A percentile compares a stretch with the other conserved stretches of the same genome.
Conservation (phyloP, 2,797 vertebrate species). For the Bucorvus abyssinicus region DNA sequence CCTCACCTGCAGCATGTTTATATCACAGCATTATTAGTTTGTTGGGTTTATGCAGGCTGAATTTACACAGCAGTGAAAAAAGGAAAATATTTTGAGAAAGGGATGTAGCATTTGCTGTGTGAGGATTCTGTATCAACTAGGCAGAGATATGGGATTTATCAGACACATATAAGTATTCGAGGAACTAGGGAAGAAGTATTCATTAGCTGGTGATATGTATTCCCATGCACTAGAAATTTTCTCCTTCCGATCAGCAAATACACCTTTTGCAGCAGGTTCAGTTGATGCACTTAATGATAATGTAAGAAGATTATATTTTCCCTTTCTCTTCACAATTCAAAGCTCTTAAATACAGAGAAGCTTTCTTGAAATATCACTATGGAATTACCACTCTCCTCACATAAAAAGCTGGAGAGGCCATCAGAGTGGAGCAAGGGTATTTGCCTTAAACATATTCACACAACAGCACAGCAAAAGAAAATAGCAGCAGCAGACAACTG, state of each 20-base stretch:
- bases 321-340: conserved; percentile 17
- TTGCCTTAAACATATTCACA: neutral
- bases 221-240: neutral
- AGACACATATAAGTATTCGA: neutral
- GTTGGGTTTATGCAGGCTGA: neutral
- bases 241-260: conserved; percentile 2
- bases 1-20: neutral
- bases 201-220: neutral
- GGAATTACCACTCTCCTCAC: neutral
- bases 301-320: conserved; percentile 43
- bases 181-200: neutral
- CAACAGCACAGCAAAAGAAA: neutral
- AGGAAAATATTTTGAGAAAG: neutral
- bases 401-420: neutral
- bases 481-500: neutral
- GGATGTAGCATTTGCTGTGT: neutral
- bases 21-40: neutral
- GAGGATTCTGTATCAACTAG: neutral
- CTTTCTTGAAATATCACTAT: neutral
- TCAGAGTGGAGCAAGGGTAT: neutral
- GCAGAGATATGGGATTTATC: neutral
- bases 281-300: conserved; percentile 57
- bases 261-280: conserved; percentile 46
- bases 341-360: neutral
- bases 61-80: neutral